These are phyloP conservation scores for Teleopsis dalmanni DNA, from an alignment of 1,140 invertebrate genomes.

Conservation along the genomic window DNA sequence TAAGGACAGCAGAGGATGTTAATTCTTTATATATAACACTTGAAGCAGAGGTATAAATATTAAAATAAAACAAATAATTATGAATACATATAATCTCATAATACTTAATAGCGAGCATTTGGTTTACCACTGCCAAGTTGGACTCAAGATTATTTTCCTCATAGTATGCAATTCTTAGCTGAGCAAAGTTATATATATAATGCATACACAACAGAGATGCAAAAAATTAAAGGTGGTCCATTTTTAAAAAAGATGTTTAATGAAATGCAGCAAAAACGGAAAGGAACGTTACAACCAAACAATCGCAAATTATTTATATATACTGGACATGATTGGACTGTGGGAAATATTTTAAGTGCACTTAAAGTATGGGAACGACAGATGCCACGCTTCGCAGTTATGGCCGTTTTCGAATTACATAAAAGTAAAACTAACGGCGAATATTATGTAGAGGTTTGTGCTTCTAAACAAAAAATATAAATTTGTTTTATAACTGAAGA, in stretches of 20 bases:
- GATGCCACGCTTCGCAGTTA: constrained; percentile 62
- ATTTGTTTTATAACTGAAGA: constrained; percentile 21
- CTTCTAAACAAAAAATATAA: background rate
- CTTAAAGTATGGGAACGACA: constrained; percentile 62
- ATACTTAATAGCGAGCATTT: constrained; percentile 46
- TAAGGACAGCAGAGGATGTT: constrained; percentile 56
- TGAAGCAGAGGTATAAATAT: constrained; percentile 56
- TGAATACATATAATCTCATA: too few relatives aligned
- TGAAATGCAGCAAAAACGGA: constrained; percentile 51
- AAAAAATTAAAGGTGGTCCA: constrained; percentile 54
- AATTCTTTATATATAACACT: constrained; percentile 56
- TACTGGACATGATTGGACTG: constrained; percentile 67
- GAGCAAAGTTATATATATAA: constrained; percentile 53
- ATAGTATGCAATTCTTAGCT: constrained; percentile 51
- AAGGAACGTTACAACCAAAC: constrained; percentile 45
- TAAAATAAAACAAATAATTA: too few relatives aligned
- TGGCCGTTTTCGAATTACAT: constrained; percentile 65
- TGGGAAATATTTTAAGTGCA: constrained; percentile 59
- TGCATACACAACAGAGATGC: constrained; percentile 53
- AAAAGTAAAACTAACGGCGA: constrained; percentile 45
- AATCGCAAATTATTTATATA: constrained; percentile 60
- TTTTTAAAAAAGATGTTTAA: constrained; percentile 57
- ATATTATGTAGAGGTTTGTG: constrained; percentile 48
- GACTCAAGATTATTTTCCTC: constrained; percentile 55
- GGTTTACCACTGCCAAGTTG: constrained; percentile 55